Evolutionary conservation across 2,888 invertebrate species (phyloP).

Genomic region (Lycaena phlaeas): DNA sequence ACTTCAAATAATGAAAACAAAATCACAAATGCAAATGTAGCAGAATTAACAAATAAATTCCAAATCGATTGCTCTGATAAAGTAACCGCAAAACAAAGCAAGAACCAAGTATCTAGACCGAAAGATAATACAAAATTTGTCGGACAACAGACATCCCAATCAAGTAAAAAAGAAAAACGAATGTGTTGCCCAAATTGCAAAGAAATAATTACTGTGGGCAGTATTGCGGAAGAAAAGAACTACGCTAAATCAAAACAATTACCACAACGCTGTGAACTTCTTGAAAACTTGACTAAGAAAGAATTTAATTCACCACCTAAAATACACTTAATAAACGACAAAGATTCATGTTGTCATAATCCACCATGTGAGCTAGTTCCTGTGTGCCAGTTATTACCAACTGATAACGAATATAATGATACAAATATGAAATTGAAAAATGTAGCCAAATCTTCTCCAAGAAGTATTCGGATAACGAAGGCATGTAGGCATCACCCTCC

Average conservation of each 20-base stretch:
- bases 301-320: constrained; percentile 14
- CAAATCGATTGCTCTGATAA: neutral
- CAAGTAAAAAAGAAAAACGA: neutral
- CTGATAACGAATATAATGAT: constrained; percentile 26
- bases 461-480: constrained; percentile 50
- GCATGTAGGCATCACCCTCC: constrained; percentile 61
- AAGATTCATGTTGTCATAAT: constrained; percentile 37
- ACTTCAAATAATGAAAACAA: constrained; percentile 29
- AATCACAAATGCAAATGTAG: constrained; percentile 28
- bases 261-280: neutral
- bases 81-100: neutral
- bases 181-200: neutral
- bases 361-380: constrained; percentile 51
- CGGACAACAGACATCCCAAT: too few relatives aligned
- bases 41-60: neutral
- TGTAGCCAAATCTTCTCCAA: constrained; percentile 29
- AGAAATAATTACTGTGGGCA: neutral
- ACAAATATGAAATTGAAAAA: constrained; percentile 25
- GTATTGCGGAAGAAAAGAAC: neutral
- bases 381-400: constrained; percentile 46
- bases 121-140: too few relatives aligned
- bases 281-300: constrained; percentile 13
- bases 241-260: neutral
- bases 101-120: neutral
- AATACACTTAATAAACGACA: constrained; percentile 20